Conservation (phyloP, 2,888 invertebrate species). For the Prosapia bicincta region DNA sequence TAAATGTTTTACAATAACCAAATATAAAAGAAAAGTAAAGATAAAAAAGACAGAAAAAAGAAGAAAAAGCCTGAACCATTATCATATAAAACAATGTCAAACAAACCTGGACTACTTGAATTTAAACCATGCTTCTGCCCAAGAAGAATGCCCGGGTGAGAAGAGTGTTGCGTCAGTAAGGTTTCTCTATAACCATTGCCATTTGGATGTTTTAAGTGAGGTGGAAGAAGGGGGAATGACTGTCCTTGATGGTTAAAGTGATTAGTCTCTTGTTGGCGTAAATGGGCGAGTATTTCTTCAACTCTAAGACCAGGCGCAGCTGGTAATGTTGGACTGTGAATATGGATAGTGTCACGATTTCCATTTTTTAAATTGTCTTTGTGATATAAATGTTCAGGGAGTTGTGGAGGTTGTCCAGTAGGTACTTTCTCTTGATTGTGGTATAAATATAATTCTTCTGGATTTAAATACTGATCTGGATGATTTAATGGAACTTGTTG, state of each 20-base stretch:
- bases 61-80: not conserved
- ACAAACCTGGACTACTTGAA: constrained; percentile 18
- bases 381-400: constrained; percentile 2
- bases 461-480: constrained; percentile 23
- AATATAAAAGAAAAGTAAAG: too few relatives aligned
- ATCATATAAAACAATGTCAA: not conserved
- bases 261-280: constrained; percentile 45
- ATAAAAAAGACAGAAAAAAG: too few relatives aligned
- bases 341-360: constrained; percentile 42
- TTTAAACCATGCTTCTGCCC: not conserved
- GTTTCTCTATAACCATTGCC: constrained; percentile 4
- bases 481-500: constrained; percentile 8
- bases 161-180: constrained; percentile 20
- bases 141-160: constrained; percentile 12
- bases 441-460: constrained; percentile 32
- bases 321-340: constrained; percentile 42
- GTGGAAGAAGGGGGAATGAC: constrained; percentile 40
- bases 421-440: constrained; percentile 31
- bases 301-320: constrained; percentile 41
- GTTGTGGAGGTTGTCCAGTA: constrained; percentile 33
- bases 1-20: too few relatives aligned
- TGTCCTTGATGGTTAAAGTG: constrained; percentile 35
- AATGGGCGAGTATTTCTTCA: constrained; percentile 46
- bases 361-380: not conserved
- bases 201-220: not conserved